Base-by-base conservation (phyloP, 2,888 invertebrate species). In the Podabrus alpinus region DNA sequence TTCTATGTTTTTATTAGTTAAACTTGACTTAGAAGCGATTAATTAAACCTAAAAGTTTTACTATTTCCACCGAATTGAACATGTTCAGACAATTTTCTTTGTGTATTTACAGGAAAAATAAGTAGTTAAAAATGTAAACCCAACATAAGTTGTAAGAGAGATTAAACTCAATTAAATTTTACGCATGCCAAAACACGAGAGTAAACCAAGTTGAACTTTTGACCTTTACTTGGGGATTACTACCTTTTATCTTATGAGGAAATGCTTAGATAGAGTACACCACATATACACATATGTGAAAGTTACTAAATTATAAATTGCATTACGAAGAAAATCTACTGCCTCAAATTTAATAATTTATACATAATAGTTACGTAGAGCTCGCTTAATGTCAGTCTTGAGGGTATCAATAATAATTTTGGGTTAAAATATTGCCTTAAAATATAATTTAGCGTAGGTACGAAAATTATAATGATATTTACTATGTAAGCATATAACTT, bases 181-280 rank as follows among this genome's bases (percentile, higher is more conserved):
- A 69, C 71, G 60, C 71, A 75, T 71, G 74, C 68, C 64, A 66
- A 69, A 73, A 73, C 73, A 73, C 45, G 68, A 68, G 64, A 25
- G 45, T 68, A 73, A 62, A 72, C 61, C 25, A 24, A 21, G 25
- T 21, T 62, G 70, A 71, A 66, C 71, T 66, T 66, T 24, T 59
- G 71, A 71, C 71, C 71, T 60, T 29, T 59, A 59, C 71, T 21
- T 66, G 66, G 45, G 64, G 70, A 71, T 71, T 71, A 45, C 45
- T 45, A 64, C 66, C 70, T 71, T 71, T 71, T 71, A 71, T 71
- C 70, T 64, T 71, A 66, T 64, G 66, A 71, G 70, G 29, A 64
- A 59, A 64, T 71, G 70, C 62, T 25, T 59, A 67, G 19, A 69
- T 66, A 16, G 59, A 67, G 71, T 15, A 66, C 60, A 71, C 66